A percentile compares a stretch with the other conserved stretches of the same genome.
phyloP scores from a whole-genome alignment of 2,113 vertebrate genomes.

The Heptranchias perlo region DNA sequence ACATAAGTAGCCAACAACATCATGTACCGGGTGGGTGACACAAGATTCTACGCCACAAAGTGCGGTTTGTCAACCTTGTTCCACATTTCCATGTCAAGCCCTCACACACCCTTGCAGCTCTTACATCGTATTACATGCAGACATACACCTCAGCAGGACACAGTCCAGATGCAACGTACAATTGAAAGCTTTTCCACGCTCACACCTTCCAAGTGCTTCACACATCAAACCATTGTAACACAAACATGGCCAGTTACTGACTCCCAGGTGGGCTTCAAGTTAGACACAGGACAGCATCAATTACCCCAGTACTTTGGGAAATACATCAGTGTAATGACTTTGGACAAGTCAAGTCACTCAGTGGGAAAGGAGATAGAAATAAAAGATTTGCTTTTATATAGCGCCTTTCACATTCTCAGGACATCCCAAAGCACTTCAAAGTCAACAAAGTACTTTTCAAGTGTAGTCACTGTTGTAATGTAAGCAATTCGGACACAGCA shows the following conservation, averaged over 20 bases:
- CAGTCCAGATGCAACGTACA: not conserved
- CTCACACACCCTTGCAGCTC: not conserved
- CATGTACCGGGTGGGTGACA: not conserved
- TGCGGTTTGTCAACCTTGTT: not conserved
- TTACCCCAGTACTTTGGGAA: not conserved
- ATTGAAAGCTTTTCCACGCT: not conserved
- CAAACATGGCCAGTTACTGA: not conserved
- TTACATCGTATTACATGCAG: not conserved
- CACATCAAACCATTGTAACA: not conserved
- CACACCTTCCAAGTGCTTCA: not conserved
- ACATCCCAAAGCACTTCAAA: not conserved
- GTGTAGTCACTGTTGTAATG: not conserved
- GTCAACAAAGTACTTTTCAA: not conserved
- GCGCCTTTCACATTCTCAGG: not conserved
- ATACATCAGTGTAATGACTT: not conserved
- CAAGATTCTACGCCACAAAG: not conserved
- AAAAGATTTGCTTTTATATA: not conserved
- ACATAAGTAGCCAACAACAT: not conserved
- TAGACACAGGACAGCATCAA: not conserved
- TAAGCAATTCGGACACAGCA: not conserved
- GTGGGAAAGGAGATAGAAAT: not conserved
- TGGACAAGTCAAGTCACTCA: not conserved
- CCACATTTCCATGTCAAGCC: not conserved
- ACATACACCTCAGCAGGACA: not conserved
- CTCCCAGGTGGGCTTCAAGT: not conserved